These are phyloP conservation scores for Sphinx pinastri DNA, from an alignment of 2,888 invertebrate species.

Conservation along the genomic window DNA sequence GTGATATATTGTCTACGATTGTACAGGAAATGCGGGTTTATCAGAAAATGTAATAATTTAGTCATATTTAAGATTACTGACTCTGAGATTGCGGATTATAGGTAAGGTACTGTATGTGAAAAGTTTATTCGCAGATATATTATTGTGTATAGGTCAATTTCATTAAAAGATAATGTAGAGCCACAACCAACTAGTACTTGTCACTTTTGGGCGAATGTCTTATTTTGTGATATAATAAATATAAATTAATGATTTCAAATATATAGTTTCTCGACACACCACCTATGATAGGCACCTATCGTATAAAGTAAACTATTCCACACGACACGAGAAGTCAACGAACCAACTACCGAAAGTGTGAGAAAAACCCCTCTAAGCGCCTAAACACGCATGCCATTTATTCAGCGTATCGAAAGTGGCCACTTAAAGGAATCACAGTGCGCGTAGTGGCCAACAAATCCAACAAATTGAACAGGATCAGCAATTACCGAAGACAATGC, in stretches of 20 bases:
- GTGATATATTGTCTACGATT: background rate
- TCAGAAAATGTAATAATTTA: background rate
- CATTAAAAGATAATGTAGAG: too few species aligned
- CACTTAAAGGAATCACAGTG: slow-evolving; percentile 82
- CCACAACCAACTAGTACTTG: too few species aligned
- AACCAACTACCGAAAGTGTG: slow-evolving; percentile 18
- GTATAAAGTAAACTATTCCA: background rate
- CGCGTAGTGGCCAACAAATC: slow-evolving; percentile 75
- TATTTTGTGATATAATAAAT: too few species aligned
- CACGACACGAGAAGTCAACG: background rate
- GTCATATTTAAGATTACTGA: background rate
- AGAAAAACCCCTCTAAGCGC: slow-evolving; percentile 28
- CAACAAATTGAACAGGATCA: slow-evolving; percentile 82
- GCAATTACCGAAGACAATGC: slow-evolving; percentile 84
- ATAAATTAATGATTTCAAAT: too few species aligned
- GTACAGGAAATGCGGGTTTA: background rate
- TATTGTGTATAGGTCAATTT: too few species aligned
- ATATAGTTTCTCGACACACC: background rate
- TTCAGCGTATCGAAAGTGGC: slow-evolving; percentile 79
- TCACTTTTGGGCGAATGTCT: too few species aligned
- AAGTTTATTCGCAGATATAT: too few species aligned
- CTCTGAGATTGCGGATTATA: too few species aligned
- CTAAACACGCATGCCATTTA: slow-evolving; percentile 66
- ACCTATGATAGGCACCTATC: background rate
- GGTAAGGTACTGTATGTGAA: too few species aligned